Evolutionary conservation across 1,140 invertebrate genomes (phyloP), one percentile per base, ranked within the genome.

Genomic region (Oncopodura yosiiana): DNA sequence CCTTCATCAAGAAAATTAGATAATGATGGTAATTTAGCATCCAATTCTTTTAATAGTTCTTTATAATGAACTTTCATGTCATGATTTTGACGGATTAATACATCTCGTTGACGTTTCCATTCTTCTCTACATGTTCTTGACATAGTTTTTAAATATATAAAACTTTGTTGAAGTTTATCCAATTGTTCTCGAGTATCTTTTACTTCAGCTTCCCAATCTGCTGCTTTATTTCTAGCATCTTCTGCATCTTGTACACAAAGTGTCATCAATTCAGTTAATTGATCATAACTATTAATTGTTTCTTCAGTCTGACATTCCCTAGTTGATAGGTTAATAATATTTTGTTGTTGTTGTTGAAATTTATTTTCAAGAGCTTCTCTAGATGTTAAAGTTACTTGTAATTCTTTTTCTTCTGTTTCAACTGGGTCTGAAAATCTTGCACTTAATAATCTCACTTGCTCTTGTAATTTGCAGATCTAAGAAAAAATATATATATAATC

Each of bases 251-350:
- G 27, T 32, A 51, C 46, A 57, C 61, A 62, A 4, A 37, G n/a
- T 11, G 52, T 37, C 16, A 62, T 49, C 3, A 62, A 38, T 23
- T 23, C 32, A 16, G 29, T 53, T 16, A 62, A 49, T 18, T 53
- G 36, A 19, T 43, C 36, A 29, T 52, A 62, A 9, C 56, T 62
- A 36, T 63, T 54, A 3, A 57, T 26, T 11, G 61, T 63, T 49
- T 63, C 57, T 4, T 63, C 57, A 4, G 57, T 60, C 39, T 63
- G 61, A 21, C 56, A 42, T 9, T 53, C 30, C 5, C 53, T 53
- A 2, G 49, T 49, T 3, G 54, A 53, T 6, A 21, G 30, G 18
- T 52, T 36, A 5, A 19, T 23, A 24, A 18, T 41, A 18, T 12
- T 54, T 41, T 24, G 2, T 39, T 12, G 24, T 23, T 3, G 32